Base-by-base conservation (phyloP, 1,140 invertebrate species). In the Pemphigus obesinymphae region DNA sequence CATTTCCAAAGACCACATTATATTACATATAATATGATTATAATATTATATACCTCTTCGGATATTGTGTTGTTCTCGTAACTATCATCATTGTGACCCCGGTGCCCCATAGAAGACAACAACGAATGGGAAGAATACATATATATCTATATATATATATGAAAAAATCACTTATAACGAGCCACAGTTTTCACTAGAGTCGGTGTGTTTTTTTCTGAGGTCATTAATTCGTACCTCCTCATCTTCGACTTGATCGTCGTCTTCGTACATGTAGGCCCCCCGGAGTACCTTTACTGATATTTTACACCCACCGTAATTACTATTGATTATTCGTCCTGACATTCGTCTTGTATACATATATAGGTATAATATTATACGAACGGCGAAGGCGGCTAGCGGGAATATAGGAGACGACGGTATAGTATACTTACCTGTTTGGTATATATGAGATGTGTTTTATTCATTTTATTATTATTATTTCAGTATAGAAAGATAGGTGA, bases 251-350 rank as follows among this genome's bases (percentile, higher is more conserved):
- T 11, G n/a, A 23, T 15, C 37, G 13, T 23, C 63, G 34, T 43
- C 37, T n/a, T 43, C 37, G 5, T 73, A 31, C 43, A n/a, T 66
- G 11, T 34, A 34, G 37, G 40, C 20, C 66, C 23, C 40, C 40
- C 23, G 66, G 37, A 70, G 66, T 40, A 45, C 13, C 40, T 70
- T 26, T 45, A 70, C 66, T 26, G 66, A 43, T 26, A 43, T 70
- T 70, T 70, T 70, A 70, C 66, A 70, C 66, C 66, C 66, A 70
- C 66, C 66, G 66, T 70, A 70, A 70, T 70, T 70, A 70, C 40
- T 70, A 70, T 70, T 70, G 66, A 70, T 70, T 70, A 70, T 70
- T 70, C 66, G n/a, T 70, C 23, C 40, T 45, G 66, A 70, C 66
- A 68, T 70, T 43, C 66, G 66, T 43, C 66, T 43, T 70, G n/a